Base-by-base conservation (phyloP, 2,797 vertebrate species). In the Poecilia picta region DNA sequence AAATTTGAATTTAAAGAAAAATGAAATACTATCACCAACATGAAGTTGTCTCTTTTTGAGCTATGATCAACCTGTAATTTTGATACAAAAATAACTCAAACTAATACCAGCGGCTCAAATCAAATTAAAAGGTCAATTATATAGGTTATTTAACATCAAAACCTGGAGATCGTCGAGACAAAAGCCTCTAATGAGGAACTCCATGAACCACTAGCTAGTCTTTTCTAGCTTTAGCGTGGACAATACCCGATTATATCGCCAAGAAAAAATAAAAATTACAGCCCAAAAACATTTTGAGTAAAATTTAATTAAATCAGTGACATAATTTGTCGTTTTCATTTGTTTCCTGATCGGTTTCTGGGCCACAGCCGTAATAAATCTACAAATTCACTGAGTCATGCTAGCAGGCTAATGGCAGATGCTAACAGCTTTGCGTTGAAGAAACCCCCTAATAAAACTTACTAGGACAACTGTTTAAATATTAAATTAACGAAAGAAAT, bases 361-460 rank as follows among this genome's bases (percentile, higher is more conserved):
- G 87, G 89, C 93, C 94, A 93, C 87, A 79, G 81, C 73, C 51
- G 73, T 47, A 82, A 80, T 74, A 84, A 83, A 81, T 68, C 79
- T 78, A 82, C 88, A 94, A 95, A 96, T 95, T 90, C 92, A 96
- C 95, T 93, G 95, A 96, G 95, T 96, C 95, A 96, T 95, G 95
- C 95, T 96, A 96, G 89, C 91, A 85, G 39, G 92, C 91, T 92
- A 92, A 89, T 4, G 47, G 31, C 75, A 51, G 70, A 36, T 66
- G 45, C 78, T 83, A 74, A 25, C 31, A 10, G 25, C 6, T 49
- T 2, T 13, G 10, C 41, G 31, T 20, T 47, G 7, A 20, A 46
- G 1, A n/a, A 11, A 16, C 20, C 43, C 53, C 53, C 53, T 0
- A 15, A 15, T 13, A 41, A 43, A 11, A 45, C 1, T 28, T 1